Evolutionary conservation across 2,113 vertebrate species (phyloP), one percentile per base, ranked within the genome.

Genomic region (Alligator mississippiensis): DNA sequence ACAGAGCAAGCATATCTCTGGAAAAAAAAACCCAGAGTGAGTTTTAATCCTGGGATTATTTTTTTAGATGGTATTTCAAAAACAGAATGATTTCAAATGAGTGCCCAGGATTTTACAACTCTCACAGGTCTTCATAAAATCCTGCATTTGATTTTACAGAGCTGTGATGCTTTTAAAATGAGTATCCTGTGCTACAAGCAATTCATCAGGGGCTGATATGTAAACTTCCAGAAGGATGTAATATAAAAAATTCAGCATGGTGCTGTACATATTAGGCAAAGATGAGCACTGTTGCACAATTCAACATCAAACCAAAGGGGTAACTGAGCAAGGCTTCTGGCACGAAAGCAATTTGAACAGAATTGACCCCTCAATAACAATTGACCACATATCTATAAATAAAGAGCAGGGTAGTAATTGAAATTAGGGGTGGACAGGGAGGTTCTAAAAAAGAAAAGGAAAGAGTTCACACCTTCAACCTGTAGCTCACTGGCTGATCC

Each of bases 191-290:
- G 8, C 18, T 63, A 0, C 0, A 12, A 54, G 21, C 21, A 3
- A 21, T 70, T 82, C 18, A 1, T 4, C 10, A 79, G 63, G 64
- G 27, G 9, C 66, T 66, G 70, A 22, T 9, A 1, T 4, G 22
- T 61, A n/a, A 34, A 60, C 38, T 38, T 83, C 60, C 63, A 89
- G 82, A 83, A 77, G 21, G n/a, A 30, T 70, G 21, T 70, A 34
- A 70, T 70, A 19, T 70, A 34, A 34, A 19, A 85, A 24, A 3
- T 25, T 16, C 82, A 77, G 5, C 9, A 87, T 57, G 70, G 47
- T 27, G 18, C 63, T 47, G 10, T 0, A 0, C 25, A 3, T 8
- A 2, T 58, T 30, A 77, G 70, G 27, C 80, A 70, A 7, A 80
- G 25, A 47, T 59, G 55, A 24, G 59, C n/a, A 72, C 24, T 12